Evolutionary conservation across 2,113 vertebrate species (phyloP).

Genomic region (Rhombomys opimus): DNA sequence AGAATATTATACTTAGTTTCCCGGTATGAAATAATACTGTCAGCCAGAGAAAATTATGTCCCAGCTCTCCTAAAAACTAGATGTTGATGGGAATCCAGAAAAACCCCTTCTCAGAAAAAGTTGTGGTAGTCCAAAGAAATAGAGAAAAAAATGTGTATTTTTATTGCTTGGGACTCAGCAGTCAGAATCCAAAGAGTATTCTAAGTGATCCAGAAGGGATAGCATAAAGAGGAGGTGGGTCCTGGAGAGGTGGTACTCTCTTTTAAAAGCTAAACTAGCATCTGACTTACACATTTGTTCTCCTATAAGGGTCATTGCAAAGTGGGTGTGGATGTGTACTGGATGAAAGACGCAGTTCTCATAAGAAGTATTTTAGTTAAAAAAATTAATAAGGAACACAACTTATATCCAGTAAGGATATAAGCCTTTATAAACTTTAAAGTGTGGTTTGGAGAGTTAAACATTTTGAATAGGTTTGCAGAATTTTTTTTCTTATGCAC

Average conservation of each 20-base stretch:
- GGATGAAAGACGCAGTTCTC: not conserved
- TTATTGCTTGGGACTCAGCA: not conserved
- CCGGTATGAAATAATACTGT: conserved; percentile 8
- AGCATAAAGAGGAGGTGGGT: not conserved
- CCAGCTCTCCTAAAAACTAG: not conserved
- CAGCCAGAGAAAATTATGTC: not conserved
- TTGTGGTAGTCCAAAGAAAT: not conserved
- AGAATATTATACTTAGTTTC: not conserved
- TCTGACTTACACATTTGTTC: not conserved
- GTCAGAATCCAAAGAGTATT: not conserved
- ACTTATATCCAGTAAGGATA: not conserved
- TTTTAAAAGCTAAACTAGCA: not conserved
- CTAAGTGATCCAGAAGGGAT: not conserved
- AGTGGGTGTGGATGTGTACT: not conserved
- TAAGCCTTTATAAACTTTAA: not conserved
- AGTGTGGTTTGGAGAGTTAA: not conserved
- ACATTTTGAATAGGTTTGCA: not conserved
- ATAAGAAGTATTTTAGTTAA: not conserved
- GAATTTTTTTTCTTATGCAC: not conserved
- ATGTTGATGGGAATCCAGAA: not conserved
- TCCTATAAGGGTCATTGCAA: not conserved
- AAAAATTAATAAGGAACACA: not conserved
- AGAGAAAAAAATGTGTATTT: not conserved
- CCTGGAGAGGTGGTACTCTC: not conserved
- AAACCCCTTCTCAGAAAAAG: not conserved